phyloP scores from a whole-genome alignment of 1,140 invertebrate species.

The Anthonomus grandis region DNA sequence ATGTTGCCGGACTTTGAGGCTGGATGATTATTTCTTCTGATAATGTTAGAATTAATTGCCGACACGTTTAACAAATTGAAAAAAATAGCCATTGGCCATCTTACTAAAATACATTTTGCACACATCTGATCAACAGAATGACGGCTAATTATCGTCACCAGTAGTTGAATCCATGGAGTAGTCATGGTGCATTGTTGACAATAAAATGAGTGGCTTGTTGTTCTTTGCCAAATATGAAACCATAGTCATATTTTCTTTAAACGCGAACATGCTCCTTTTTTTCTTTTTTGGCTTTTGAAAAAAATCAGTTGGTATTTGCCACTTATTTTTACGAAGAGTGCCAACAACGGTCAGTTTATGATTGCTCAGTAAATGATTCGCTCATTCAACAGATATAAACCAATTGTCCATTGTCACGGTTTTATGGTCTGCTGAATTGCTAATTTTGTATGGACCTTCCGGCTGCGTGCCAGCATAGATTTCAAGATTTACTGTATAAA shows the following conservation, averaged over 20 bases:
- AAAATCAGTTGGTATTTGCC: background rate
- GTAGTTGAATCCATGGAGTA: background rate
- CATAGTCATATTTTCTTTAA: too few species aligned
- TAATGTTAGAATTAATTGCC: too few species aligned
- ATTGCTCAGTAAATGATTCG: background rate
- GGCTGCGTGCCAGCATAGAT: conserved; percentile 29
- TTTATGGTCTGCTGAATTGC: background rate
- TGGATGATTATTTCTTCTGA: too few species aligned
- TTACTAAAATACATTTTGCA: too few species aligned
- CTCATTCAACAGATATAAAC: background rate
- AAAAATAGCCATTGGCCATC: too few species aligned
- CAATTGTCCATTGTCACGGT: background rate
- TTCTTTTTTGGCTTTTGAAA: background rate
- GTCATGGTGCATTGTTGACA: background rate
- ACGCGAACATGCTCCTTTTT: too few species aligned
- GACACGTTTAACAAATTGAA: too few species aligned
- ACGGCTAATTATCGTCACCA: background rate
- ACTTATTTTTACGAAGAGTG: background rate
- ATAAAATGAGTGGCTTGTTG: too few species aligned
- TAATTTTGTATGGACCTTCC: too few species aligned
- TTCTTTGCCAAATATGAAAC: too few species aligned
- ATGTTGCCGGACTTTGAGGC: too few species aligned
- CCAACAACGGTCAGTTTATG: background rate
- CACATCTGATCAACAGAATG: background rate
- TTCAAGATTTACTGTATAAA: conserved; percentile 41